Percentiles rank a stretch among this genome's conserved stretches.
Conservation (phyloP, 2,113 vertebrate genomes). For the Carassius carassius region DNA sequence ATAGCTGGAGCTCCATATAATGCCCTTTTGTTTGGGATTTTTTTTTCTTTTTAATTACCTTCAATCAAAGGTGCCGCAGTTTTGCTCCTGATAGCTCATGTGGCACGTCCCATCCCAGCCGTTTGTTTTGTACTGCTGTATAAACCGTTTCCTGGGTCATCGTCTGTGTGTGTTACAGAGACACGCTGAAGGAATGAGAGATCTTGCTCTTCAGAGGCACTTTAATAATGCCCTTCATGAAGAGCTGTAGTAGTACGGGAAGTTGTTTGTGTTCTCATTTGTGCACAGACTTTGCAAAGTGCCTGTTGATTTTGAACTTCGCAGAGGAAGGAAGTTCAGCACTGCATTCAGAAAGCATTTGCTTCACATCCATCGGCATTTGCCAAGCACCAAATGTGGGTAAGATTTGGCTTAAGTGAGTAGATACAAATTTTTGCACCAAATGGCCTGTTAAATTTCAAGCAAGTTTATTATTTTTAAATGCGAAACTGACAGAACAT, state of each 20-base stretch:
- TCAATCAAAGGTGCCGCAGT: constrained; percentile 65
- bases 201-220: neutral
- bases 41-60: constrained; percentile 72
- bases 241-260: neutral
- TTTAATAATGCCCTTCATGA: constrained; percentile 33
- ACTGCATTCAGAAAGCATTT: neutral
- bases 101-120: constrained; percentile 15
- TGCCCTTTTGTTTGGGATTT: constrained; percentile 70
- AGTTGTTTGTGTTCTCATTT: constrained; percentile 1
- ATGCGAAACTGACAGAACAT: neutral
- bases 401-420: neutral
- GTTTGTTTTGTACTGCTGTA: constrained; percentile 23
- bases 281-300: neutral
- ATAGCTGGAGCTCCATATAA: constrained; percentile 72
- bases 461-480: neutral
- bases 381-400: neutral
- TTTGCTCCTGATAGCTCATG: constrained; percentile 45
- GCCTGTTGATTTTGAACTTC: neutral
- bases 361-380: neutral
- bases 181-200: neutral
- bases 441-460: neutral
- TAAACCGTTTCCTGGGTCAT: constrained; percentile 54
- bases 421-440: neutral
- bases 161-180: constrained; percentile 18
- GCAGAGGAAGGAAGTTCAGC: neutral